These are phyloP conservation scores for Turritopsis rubra DNA, from an alignment of 30 jellyfish, hydroid and myxozoan genomes.

Conservation along the genomic window DNA sequence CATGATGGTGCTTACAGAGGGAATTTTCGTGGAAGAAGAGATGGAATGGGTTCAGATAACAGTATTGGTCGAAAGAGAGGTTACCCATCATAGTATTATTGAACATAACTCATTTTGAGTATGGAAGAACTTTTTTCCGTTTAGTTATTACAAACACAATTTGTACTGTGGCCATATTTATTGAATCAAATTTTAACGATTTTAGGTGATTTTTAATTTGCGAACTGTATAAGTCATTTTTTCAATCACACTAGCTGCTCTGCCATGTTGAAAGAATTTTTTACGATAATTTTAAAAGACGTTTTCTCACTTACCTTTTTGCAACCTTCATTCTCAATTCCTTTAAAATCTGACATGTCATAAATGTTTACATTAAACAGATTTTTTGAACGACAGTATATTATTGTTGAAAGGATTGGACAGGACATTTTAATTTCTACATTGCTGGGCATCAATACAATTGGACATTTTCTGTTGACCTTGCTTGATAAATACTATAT, in stretches of 20 bases:
- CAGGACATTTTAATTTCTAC: too few species aligned
- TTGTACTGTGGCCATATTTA: too few species aligned
- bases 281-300: neutral
- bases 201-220: neutral
- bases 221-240: neutral
- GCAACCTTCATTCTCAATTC: too few species aligned
- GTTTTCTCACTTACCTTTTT: too few species aligned
- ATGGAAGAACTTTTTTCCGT: too few species aligned
- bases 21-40: neutral
- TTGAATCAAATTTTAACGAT: neutral
- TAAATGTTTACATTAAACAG: too few species aligned
- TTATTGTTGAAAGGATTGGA: too few species aligned
- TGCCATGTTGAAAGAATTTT: too few species aligned
- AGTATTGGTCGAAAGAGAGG: neutral
- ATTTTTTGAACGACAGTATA: too few species aligned
- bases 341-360: too few species aligned
- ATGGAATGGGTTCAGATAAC: neutral
- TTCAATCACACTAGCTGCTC: neutral
- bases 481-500: too few species aligned
- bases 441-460: neutral
- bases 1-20: neutral
- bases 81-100: neutral
- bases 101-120: neutral
- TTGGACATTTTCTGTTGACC: neutral
- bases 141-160: too few species aligned